Evolutionary conservation across 2,888 invertebrate genomes (phyloP), one percentile per base, ranked within the genome.

Genomic region (Augochlorella aurata): DNA sequence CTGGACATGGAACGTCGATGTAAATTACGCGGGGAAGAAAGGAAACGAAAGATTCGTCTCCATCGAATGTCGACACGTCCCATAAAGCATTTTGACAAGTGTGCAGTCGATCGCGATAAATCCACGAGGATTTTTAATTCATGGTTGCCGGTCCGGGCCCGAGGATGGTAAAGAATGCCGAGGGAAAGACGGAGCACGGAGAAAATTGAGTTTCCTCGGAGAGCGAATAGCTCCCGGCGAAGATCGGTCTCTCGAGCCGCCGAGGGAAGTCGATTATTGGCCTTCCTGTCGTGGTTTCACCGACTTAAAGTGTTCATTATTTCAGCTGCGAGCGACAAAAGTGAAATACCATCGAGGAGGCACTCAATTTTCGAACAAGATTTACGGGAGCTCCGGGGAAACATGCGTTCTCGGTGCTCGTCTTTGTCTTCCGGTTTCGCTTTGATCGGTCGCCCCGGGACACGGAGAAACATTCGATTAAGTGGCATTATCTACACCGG

Each of bases 151-250:
- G 49, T 3, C 29, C 45, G 69, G 61, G 67, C 66, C 47, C 67
- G 66, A 21, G 70, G 58, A 18, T 71, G 29, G 66, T 10, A 12
- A 66, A 47, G 47, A 79, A 67, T 45, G 63, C 54, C 24, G 38
- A 5, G 10, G 49, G 65, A 47, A 77, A 72, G 63, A 44, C 38
- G 67, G 73, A 67, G 18, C 44, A 44, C 38, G 8, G n/a, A 63
- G 79, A 77, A 84, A 83, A 84, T 83, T 82, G 65, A 79, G 77
- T 79, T 83, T 54, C 68, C 54, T 61, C 71, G 12, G 71, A 72
- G 74, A 71, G 71, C 74, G 74, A 73, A 82, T 81, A 77, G 54
- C 65, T 47, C 14, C 68, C 54, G 71, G 49, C 65, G 65, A 75
- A 76, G 70, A 79, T 84, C 70, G 79, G 74, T 77, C 74, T 79